phyloP scores from a whole-genome alignment of 2,113 vertebrate species.

The Channa maculata region DNA sequence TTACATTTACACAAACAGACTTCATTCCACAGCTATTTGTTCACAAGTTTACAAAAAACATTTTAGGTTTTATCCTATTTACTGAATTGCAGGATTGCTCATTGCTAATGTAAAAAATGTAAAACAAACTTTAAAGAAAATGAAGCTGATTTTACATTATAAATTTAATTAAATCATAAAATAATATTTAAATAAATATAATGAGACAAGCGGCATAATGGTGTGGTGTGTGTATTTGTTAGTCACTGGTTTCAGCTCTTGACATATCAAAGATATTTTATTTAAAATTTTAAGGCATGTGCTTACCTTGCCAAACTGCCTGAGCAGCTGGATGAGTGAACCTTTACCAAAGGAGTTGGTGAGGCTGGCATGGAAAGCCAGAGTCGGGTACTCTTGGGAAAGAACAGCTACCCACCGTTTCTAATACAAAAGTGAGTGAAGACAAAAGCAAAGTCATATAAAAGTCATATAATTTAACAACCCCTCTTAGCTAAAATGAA shows the following conservation, averaged over 20 bases:
- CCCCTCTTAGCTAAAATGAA: not conserved
- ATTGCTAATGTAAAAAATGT: too few relatives aligned
- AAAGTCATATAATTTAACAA: too few relatives aligned
- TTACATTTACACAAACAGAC: not conserved
- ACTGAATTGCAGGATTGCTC: too few relatives aligned
- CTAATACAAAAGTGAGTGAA: constrained; percentile 72
- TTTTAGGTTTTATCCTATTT: too few relatives aligned
- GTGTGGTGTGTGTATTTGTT: not conserved
- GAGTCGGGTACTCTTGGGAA: constrained; percentile 94
- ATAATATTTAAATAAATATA: constrained; percentile 24
- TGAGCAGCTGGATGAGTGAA: constrained; percentile 95
- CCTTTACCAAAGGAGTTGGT: constrained; percentile 98
- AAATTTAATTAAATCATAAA: too few relatives aligned
- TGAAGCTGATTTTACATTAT: too few relatives aligned
- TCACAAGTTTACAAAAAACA: not conserved
- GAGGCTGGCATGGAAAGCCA: constrained; percentile 97
- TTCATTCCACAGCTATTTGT: not conserved
- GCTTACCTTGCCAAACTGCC: constrained; percentile 98
- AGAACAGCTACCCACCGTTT: constrained; percentile 96
- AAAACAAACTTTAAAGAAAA: too few relatives aligned
- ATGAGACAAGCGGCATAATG: not conserved
- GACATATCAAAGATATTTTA: not conserved
- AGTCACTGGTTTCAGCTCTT: not conserved
- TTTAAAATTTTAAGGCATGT: not conserved
- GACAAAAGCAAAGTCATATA: not conserved